A percentile compares a stretch with the other conserved stretches of the same genome.
Conservation (phyloP, 2,113 vertebrate species). For the Tragelaphus imberbis region DNA sequence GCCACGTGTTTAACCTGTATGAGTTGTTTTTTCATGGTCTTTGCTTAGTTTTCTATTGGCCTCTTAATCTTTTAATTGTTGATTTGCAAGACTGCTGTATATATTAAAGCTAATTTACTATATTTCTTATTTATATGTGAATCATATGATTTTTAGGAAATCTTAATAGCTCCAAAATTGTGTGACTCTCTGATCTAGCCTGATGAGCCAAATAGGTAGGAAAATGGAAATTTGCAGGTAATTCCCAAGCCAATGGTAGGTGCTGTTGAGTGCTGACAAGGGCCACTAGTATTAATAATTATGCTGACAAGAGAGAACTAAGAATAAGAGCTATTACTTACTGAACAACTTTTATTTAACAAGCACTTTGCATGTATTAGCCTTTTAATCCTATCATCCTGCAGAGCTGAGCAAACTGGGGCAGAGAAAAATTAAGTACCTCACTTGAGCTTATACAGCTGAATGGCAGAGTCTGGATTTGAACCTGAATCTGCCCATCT, state of each 20-base stretch:
- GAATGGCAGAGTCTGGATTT: background rate
- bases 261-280: background rate
- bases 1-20: background rate
- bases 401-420: background rate
- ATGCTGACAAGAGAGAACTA: background rate
- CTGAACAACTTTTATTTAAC: conserved; percentile 16
- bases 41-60: background rate
- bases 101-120: background rate
- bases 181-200: background rate
- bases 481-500: background rate
- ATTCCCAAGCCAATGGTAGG: background rate
- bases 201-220: background rate
- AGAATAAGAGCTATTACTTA: background rate
- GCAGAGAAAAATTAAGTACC: background rate
- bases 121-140: background rate
- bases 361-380: background rate
- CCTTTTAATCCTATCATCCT: background rate
- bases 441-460: background rate
- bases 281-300: background rate
- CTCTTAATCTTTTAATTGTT: background rate
- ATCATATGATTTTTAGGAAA: conserved; percentile 9
- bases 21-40: background rate
- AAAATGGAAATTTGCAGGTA: conserved; percentile 11
- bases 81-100: background rate
- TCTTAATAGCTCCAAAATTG: background rate